These are phyloP conservation scores for Prosopocoilus inquinatus DNA, from an alignment of 2,888 invertebrate species.

Conservation along the genomic window DNA sequence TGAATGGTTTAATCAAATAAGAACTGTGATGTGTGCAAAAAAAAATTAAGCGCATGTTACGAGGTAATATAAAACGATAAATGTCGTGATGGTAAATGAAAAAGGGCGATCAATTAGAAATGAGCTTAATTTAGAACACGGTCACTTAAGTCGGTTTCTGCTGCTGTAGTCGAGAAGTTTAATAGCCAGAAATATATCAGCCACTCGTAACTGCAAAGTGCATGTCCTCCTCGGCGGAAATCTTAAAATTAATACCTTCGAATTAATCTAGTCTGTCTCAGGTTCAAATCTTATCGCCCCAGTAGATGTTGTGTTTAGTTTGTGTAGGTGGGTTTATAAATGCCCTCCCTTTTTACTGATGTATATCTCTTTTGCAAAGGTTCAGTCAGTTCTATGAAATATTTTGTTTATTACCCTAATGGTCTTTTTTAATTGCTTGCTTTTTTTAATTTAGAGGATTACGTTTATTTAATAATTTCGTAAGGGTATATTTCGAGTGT, in stretches of 20 bases:
- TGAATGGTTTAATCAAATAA: no score
- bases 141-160: constrained; percentile 14
- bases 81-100: not conserved
- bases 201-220: constrained; percentile 9
- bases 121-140: constrained; percentile 12
- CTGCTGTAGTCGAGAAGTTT: constrained; percentile 13
- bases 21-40: no score
- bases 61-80: no score
- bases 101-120: constrained; percentile 12
- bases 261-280: constrained; percentile 19
- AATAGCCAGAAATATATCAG: constrained; percentile 19
- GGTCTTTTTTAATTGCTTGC: no score
- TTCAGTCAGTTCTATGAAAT: no score
- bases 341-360: no score
- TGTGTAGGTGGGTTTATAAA: not conserved
- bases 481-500: no score
- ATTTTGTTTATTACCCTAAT: no score
- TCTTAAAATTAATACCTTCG: constrained; percentile 19
- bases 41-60: no score
- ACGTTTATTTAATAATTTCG: no score
- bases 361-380: no score
- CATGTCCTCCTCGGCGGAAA: constrained; percentile 7
- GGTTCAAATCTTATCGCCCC: constrained; percentile 13
- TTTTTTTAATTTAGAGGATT: no score
- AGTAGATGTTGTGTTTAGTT: constrained; percentile 10